Evolutionary conservation across 1,140 invertebrate species (phyloP), one percentile per base, ranked within the genome.

Genomic region (Drosophila sucinea): DNA sequence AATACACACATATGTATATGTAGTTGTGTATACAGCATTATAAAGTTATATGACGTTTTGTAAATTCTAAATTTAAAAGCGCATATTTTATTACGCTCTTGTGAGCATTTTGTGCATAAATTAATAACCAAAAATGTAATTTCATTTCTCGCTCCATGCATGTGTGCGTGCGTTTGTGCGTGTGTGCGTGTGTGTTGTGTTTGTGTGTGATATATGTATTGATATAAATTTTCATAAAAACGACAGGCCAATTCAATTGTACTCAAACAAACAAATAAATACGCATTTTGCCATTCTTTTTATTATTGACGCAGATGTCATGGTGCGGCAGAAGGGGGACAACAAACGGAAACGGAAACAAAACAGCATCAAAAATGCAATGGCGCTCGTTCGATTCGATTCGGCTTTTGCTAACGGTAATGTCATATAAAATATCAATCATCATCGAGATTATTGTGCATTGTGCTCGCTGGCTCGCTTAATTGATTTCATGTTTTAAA

Each of bases 261-360:
- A 35, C 60, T 33, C 25, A 47, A 56, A 60, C 58, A 54, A 55
- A 56, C 6, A 38, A 4, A 44, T 38, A 47, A 6, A 32, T 25
- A 35, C 44, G 57, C 33, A 27, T n/a, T 27, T 30, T 23, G 17
- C 44, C 32, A 51, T 51, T 51, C 44, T 51, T 51, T 51, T 51
- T 51, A 51, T 51, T 51, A 27, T 51, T 51, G 44, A 55, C 56
- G 47, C 81, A 71, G 70, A 73, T 85, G 77, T 74, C 81, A 69
- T 61, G 74, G 32, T 38, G 41, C 71, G 44, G 61, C 3, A 2
- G 44, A 27, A 51, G 44, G 7, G n/a, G 44, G 7, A 51, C 6
- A 27, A 27, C 17, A 51, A 81, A 61, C 84, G 83, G 83, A 86
- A 86, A 87, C 79, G 83, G 83, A 87, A 83, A 89, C 83, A 87